These are phyloP conservation scores for Phania funesta DNA, from an alignment of 2,888 invertebrate species.

Conservation along the genomic window DNA sequence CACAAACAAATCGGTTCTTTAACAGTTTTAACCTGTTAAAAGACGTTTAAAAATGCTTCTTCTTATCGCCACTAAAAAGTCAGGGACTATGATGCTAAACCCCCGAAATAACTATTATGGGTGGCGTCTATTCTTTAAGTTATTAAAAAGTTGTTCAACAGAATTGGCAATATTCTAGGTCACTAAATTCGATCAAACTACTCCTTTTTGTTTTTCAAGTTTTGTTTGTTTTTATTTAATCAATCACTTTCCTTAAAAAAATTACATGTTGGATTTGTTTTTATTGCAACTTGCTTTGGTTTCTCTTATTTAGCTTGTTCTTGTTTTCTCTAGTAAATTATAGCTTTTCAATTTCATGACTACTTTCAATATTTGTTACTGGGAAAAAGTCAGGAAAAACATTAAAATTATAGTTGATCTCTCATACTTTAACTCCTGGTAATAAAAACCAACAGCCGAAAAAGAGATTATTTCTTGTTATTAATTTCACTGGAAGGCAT, in stretches of 20 bases:
- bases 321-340: constrained; percentile 48
- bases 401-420: constrained; percentile 41
- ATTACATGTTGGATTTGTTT: not conserved
- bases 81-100: not conserved
- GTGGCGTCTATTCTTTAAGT: constrained; percentile 41
- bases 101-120: too few relatives aligned
- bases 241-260: constrained; percentile 23
- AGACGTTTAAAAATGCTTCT: constrained; percentile 50
- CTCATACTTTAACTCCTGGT: constrained; percentile 24
- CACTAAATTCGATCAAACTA: too few relatives aligned
- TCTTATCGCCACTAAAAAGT: constrained; percentile 15
- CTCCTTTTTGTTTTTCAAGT: too few relatives aligned
- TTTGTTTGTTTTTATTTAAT: constrained; percentile 1
- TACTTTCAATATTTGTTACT: constrained; percentile 44
- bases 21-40: constrained; percentile 27
- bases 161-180: not conserved
- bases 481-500: constrained; percentile 60
- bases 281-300: not conserved
- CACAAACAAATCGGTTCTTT: not conserved
- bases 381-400: not conserved
- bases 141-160: constrained; percentile 26
- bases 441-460: constrained; percentile 23
- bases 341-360: constrained; percentile 61
- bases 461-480: constrained; percentile 37
- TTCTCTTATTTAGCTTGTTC: not conserved